phyloP scores from a whole-genome alignment of 2,888 invertebrate genomes.

The Cheilosia vernalis region DNA sequence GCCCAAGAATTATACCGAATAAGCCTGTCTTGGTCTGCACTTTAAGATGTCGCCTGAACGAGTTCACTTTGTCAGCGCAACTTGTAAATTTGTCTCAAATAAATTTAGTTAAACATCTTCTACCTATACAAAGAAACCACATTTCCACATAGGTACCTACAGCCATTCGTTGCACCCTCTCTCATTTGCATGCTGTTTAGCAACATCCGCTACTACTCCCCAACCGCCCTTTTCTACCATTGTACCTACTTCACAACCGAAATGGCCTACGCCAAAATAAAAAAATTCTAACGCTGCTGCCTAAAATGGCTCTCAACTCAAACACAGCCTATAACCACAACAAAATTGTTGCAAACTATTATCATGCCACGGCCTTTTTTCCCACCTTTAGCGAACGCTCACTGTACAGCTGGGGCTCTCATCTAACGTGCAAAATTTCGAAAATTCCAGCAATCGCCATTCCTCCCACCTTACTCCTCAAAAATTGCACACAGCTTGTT shows the following conservation, averaged over 20 bases:
- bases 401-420: constrained; percentile 15
- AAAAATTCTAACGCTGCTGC: neutral
- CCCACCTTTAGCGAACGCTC: constrained; percentile 41
- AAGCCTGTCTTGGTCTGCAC: no score
- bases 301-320: constrained; percentile 46
- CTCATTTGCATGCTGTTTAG: constrained; percentile 74
- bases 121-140: constrained; percentile 8
- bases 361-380: constrained; percentile 62
- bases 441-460: constrained; percentile 71
- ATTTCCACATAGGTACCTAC: neutral
- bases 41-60: no score
- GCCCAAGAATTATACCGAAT: no score
- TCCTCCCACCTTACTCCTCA: constrained; percentile 18
- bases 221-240: constrained; percentile 56
- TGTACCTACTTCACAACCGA: constrained; percentile 23
- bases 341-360: constrained; percentile 63
- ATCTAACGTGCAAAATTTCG: constrained; percentile 66
- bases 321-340: constrained; percentile 45
- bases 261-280: constrained; percentile 51
- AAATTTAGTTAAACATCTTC: neutral
- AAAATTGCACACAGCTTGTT: constrained; percentile 56
- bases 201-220: constrained; percentile 61
- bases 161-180: constrained; percentile 41
- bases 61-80: neutral
- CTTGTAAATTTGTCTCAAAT: no score